phyloP scores from a whole-genome alignment of 1,140 invertebrate genomes.

The Platorchestia sp. region DNA sequence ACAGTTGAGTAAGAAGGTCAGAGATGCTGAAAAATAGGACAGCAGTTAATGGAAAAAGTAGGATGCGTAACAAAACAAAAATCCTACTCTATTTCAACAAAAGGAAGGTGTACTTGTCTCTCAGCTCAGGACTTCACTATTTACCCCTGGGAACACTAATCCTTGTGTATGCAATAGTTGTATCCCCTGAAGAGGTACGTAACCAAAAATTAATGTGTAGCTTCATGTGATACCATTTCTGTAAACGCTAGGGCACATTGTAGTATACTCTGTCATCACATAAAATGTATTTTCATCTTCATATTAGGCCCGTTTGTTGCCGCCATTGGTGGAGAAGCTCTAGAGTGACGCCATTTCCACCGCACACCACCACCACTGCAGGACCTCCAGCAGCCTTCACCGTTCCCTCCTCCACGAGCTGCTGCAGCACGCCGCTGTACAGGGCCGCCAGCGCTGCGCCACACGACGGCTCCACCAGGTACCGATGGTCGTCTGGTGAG shows the following conservation, averaged over 20 bases:
- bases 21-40: no score
- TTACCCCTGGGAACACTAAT: no score
- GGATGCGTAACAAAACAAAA: no score
- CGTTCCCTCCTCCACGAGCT: constrained; percentile 60
- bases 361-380: constrained; percentile 74
- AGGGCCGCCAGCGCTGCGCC: constrained; percentile 73
- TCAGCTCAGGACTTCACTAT: no score
- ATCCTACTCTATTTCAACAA: no score
- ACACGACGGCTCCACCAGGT: constrained; percentile 74
- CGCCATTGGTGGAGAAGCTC: constrained; percentile 71
- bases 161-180: no score
- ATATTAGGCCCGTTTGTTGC: constrained; percentile 57
- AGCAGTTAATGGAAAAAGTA: no score
- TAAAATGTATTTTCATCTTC: neutral
- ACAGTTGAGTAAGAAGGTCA: no score
- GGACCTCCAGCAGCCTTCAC: constrained; percentile 69
- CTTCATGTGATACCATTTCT: neutral
- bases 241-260: neutral
- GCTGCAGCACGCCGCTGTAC: constrained; percentile 69
- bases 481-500: constrained; percentile 71
- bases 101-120: no score
- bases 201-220: neutral
- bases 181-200: no score
- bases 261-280: neutral
- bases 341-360: constrained; percentile 72